Evolutionary conservation across 2,888 invertebrate species (phyloP).

Genomic region (Apoda limacodes): DNA sequence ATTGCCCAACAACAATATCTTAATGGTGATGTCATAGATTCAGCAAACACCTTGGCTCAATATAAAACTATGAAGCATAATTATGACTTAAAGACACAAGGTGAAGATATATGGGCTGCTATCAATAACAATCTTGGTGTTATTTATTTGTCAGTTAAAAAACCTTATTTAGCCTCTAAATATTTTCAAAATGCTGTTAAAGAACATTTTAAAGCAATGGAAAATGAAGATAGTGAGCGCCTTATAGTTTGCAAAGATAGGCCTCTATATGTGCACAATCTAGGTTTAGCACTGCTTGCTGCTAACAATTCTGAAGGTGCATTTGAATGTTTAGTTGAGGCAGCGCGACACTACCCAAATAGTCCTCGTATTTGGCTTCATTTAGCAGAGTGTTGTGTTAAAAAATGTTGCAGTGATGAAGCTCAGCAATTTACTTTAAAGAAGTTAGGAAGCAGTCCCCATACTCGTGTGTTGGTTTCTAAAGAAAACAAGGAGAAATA

Average conservation of each 20-base stretch:
- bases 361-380: slow-evolving; percentile 94
- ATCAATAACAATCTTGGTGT: slow-evolving; percentile 87
- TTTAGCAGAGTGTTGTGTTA: slow-evolving; percentile 93
- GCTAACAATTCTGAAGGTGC: slow-evolving; percentile 85
- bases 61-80: slow-evolving; percentile 46
- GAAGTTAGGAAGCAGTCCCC: slow-evolving; percentile 57
- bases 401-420: slow-evolving; percentile 72
- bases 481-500: slow-evolving; percentile 53
- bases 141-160: slow-evolving; percentile 83
- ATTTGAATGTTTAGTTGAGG: slow-evolving; percentile 91
- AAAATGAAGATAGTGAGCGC: slow-evolving; percentile 49
- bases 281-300: slow-evolving; percentile 86
- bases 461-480: slow-evolving; percentile 46
- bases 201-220: slow-evolving; percentile 72
- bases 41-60: slow-evolving; percentile 45
- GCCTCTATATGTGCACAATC: slow-evolving; percentile 82
- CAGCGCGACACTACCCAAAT: slow-evolving; percentile 85
- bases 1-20: slow-evolving; percentile 56
- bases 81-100: slow-evolving; percentile 51
- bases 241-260: slow-evolving; percentile 54
- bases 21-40: slow-evolving; percentile 52
- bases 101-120: slow-evolving; percentile 64
- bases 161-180: slow-evolving; percentile 82
- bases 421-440: slow-evolving; percentile 51
- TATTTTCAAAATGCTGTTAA: slow-evolving; percentile 84